phyloP scores from a whole-genome alignment of 2,888 invertebrate species.

The Trachelus tabidus region DNA sequence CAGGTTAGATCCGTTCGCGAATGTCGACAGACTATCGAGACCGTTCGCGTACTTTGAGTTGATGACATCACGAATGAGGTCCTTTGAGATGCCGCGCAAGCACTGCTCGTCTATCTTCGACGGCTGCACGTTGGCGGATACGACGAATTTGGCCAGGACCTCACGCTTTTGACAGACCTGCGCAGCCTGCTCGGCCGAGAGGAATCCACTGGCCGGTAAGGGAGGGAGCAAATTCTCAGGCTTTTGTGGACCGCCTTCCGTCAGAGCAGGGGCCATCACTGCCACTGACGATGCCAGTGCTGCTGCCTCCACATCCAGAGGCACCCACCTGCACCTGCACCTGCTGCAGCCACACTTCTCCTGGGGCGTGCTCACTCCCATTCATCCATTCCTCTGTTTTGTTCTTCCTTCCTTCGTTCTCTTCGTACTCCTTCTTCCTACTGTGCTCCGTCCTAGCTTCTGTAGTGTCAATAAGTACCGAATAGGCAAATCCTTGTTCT shows the following conservation, averaged over 20 bases:
- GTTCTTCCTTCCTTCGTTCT: conserved; percentile 14
- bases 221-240: conserved; percentile 62
- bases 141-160: conserved; percentile 62
- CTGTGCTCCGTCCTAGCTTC: not conserved
- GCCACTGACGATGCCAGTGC: conserved; percentile 69
- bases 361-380: conserved; percentile 61
- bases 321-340: conserved; percentile 57
- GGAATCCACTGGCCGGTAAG: conserved; percentile 61
- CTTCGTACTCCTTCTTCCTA: conserved; percentile 4
- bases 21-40: conserved; percentile 57
- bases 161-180: conserved; percentile 62
- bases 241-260: conserved; percentile 73
- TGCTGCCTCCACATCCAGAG: conserved; percentile 66
- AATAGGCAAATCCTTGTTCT: not conserved
- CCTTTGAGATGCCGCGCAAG: conserved; percentile 60
- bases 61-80: conserved; percentile 64
- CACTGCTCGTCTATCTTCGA: conserved; percentile 63
- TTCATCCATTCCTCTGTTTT: conserved; percentile 58
- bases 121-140: conserved; percentile 63
- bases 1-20: conserved; percentile 51
- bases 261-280: conserved; percentile 96
- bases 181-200: conserved; percentile 61
- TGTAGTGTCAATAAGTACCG: not conserved
- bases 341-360: conserved; percentile 54
- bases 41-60: conserved; percentile 61